These are phyloP conservation scores for Trissolcus japonicus DNA, from an alignment of 2,888 invertebrate species.

Conservation along the genomic window DNA sequence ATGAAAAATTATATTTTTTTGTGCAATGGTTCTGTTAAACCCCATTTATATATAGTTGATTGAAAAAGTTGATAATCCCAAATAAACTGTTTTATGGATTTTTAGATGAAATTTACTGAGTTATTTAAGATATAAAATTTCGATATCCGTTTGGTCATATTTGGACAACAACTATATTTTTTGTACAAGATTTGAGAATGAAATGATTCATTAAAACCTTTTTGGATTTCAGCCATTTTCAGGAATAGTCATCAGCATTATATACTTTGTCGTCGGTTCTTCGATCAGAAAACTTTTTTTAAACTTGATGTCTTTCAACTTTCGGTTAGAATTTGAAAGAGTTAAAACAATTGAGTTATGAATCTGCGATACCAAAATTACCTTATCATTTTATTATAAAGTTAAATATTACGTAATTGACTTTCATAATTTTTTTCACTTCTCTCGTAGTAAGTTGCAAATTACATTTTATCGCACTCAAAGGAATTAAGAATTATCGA, in stretches of 20 bases:
- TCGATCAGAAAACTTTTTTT: slow-evolving; percentile 27
- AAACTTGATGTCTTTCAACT: slow-evolving; percentile 27
- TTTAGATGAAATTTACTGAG: no score
- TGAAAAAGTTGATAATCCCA: no score
- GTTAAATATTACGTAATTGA: slow-evolving; percentile 47
- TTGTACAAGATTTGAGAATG: no score
- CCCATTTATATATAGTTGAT: no score
- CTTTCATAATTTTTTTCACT: slow-evolving; percentile 34
- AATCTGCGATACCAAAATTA: slow-evolving; percentile 41
- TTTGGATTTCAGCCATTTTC: no score
- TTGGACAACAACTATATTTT: no score
- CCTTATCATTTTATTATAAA: slow-evolving; percentile 44
- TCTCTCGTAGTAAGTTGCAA: slow-evolving; percentile 30
- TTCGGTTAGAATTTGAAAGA: slow-evolving; percentile 40
- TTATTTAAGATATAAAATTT: no score
- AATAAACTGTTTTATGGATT: no score
- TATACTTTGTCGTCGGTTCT: slow-evolving; percentile 13
- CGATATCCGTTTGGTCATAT: no score
- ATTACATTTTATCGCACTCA: slow-evolving; percentile 38
- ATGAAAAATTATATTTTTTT: neutral
- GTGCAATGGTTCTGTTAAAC: no score
- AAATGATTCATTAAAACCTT: no score
- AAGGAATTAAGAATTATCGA: neutral
- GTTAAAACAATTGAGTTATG: slow-evolving; percentile 28
- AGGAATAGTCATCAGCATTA: no score